phyloP scores from a whole-genome alignment of 1,140 invertebrate genomes.

The Drusus annulatus region DNA sequence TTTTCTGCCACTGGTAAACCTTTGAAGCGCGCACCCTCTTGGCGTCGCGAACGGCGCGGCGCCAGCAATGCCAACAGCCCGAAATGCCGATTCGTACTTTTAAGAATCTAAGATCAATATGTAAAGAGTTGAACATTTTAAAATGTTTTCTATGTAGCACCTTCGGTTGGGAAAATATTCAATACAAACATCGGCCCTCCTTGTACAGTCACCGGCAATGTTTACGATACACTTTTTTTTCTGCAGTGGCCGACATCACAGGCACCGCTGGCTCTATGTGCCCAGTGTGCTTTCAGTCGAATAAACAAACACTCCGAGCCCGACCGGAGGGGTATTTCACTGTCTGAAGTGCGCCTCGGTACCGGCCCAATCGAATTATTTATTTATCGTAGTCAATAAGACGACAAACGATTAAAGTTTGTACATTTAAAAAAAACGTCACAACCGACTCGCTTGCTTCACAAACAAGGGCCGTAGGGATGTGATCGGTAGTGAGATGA shows the following conservation, averaged over 20 bases:
- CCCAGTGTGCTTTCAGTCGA: neutral
- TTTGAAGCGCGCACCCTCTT: neutral
- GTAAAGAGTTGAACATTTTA: constrained; percentile 33
- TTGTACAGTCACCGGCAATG: constrained; percentile 13
- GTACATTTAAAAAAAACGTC: too few species aligned
- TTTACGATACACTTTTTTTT: constrained; percentile 39
- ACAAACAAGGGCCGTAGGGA: too few species aligned
- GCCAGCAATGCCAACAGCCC: neutral
- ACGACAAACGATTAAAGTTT: neutral
- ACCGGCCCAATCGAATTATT: constrained; percentile 25
- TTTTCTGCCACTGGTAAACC: neutral
- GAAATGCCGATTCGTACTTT: neutral
- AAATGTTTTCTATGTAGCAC: constrained; percentile 43
- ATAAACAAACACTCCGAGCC: constrained; percentile 25
- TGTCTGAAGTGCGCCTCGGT: neutral
- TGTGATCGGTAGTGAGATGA: too few species aligned
- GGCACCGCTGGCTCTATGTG: constrained; percentile 11
- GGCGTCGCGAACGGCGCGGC: neutral
- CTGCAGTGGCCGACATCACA: constrained; percentile 22
- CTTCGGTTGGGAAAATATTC: constrained; percentile 35
- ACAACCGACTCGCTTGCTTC: too few species aligned
- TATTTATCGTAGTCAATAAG: constrained; percentile 12
- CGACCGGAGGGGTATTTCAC: neutral
- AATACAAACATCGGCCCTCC: constrained; percentile 29
- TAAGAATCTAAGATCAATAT: constrained; percentile 9